Percentiles rank a stretch among this genome's conserved stretches.
phyloP scores from a whole-genome alignment of 2,888 invertebrate genomes.

The Itoplectis maculator region DNA sequence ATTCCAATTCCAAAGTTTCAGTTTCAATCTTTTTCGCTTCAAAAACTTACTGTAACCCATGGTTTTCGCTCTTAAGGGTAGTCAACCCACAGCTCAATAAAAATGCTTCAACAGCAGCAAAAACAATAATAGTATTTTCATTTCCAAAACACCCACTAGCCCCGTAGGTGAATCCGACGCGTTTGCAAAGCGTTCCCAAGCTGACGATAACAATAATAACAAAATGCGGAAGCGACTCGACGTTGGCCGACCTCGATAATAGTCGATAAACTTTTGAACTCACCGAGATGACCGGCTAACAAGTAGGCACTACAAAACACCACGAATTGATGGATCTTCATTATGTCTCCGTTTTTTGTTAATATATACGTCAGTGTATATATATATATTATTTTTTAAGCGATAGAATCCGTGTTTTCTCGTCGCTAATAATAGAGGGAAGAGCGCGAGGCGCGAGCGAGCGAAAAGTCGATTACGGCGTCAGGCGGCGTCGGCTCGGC shows the following conservation, averaged over 20 bases:
- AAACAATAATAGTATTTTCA: no score
- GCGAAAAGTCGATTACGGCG: background rate
- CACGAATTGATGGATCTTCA: slow-evolving; percentile 70
- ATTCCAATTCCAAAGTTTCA: no score
- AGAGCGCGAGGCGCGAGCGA: slow-evolving; percentile 2
- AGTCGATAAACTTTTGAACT: slow-evolving; percentile 43
- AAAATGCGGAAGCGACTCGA: slow-evolving; percentile 17
- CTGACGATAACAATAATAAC: background rate
- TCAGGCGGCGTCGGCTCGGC: background rate
- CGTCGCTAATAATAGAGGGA: slow-evolving; percentile 2
- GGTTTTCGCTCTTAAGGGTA: no score
- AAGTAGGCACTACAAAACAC: slow-evolving; percentile 70
- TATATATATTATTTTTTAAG: background rate
- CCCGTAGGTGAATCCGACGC: no score
- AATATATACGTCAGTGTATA: background rate
- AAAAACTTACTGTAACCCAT: no score
- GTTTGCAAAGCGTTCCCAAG: no score
- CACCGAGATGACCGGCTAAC: slow-evolving; percentile 70
- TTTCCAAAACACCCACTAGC: no score
- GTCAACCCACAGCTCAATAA: no score
- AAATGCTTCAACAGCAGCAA: no score
- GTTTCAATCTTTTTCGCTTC: no score
- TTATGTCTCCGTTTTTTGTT: slow-evolving; percentile 51
- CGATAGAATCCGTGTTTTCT: no score
- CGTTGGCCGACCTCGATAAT: background rate